Conservation (phyloP, 2,888 invertebrate species). For the Acanthosepion esculentum region DNA sequence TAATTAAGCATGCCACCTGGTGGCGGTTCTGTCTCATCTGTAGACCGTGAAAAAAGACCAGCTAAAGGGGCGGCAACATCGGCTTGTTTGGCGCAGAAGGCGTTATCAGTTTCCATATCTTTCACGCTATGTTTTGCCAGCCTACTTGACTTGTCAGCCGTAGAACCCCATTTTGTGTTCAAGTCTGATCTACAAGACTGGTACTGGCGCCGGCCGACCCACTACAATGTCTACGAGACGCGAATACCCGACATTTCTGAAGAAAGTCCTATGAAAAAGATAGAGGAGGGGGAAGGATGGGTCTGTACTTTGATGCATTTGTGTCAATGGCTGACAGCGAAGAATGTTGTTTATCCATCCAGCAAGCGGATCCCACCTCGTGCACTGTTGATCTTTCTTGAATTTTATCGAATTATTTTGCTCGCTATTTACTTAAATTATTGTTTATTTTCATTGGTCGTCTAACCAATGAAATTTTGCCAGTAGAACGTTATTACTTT, state of each 20-base stretch:
- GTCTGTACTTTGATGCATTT: not conserved
- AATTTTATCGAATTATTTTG: not conserved
- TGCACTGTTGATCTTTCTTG: not conserved
- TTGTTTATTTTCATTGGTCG: not conserved
- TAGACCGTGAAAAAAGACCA: not conserved
- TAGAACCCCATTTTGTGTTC: not conserved
- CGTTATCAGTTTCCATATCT: not conserved
- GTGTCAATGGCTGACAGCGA: not conserved
- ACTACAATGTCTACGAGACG: not conserved
- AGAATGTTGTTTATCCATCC: not conserved
- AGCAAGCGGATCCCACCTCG: not conserved
- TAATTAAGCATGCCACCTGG: constrained; percentile 33
- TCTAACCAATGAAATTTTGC: not conserved
- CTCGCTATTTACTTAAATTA: not conserved
- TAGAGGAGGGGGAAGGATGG: not conserved
- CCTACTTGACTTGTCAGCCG: not conserved
- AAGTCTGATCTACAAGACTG: not conserved
- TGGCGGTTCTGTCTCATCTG: not conserved
- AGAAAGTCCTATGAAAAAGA: not conserved
- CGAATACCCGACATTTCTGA: not conserved
- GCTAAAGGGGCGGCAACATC: not conserved
- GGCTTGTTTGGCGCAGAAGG: not conserved
- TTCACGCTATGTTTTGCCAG: not conserved
- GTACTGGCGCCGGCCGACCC: not conserved
- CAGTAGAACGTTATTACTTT: not conserved